Base-by-base conservation (phyloP, 2,113 vertebrate species). In the Danio rerio region DNA sequence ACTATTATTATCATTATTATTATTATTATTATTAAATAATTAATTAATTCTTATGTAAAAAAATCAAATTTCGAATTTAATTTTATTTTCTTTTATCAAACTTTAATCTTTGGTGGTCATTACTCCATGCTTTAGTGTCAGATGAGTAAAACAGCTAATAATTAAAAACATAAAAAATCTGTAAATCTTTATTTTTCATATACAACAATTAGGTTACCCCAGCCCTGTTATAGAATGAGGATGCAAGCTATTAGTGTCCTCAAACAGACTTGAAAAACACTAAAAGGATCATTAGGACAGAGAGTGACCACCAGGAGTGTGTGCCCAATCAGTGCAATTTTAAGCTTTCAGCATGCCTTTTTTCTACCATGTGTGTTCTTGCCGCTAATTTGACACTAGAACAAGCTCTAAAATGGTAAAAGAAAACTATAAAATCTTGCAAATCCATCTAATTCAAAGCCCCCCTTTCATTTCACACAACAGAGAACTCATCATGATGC, bases 381-480 rank as follows among this genome's bases (percentile, higher is more conserved):
- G 2, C 78, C 20, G 80, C 47, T 82, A 59, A 75, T 47, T 6
- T 75, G 40, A 82, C 50, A 47, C n/a, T 40, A 21, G 16, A 0
- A 53, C 12, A 49, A 65, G 50, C 71, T 75, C 2, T 56, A 31
- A 82, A 68, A 75, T 45, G 53, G n/a, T 66, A 53, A 59, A 53
- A 7, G 42, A 75, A 81, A 65, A 15, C 6, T 52, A 45, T 43
- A 52, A 65, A 56, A 42, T 47, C 59, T n/a, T 75, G 18, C 40
- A 45, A 74, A 42, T 55, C 59, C 74, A 66, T 73, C 58, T 73
- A 63, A 73, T 62, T 12, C 11, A 43, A 73, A 63, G 71, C 40
- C 58, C 31, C 56, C 53, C 42, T 62, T 73, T 56, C 21, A 66
- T n/a, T 81, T 43, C 70, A 73, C 15, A 72, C 55, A 52, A 50